Conservation (phyloP, 2,888 invertebrate species). For the Diploptera punctata region DNA sequence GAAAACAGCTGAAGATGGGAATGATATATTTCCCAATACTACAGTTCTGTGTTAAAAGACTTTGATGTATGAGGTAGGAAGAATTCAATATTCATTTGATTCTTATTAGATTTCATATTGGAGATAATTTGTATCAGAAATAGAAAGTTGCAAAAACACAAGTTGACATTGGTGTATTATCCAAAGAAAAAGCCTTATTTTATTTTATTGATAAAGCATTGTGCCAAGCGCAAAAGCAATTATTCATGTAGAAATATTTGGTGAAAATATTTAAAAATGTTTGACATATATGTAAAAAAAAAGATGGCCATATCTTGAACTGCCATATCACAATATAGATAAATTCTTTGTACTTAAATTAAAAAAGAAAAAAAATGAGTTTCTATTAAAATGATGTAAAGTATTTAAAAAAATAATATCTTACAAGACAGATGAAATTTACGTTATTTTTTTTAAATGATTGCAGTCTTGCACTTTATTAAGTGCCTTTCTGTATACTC, state of each 20-base stretch:
- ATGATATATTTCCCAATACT: too few species aligned
- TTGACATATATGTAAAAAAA: constrained; percentile 28
- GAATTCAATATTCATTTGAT: too few species aligned
- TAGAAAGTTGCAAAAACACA: too few species aligned
- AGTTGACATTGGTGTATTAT: too few species aligned
- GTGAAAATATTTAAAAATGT: constrained; percentile 29
- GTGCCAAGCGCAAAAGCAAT: constrained; percentile 38
- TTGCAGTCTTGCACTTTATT: constrained; percentile 38
- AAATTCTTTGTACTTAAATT: constrained; percentile 41
- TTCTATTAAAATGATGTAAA: constrained; percentile 24
- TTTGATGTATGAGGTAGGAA: too few species aligned
- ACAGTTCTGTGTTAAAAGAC: too few species aligned
- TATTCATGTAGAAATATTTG: constrained; percentile 16
- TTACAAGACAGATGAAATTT: constrained; percentile 17
- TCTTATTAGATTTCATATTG: too few species aligned
- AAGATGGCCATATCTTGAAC: constrained; percentile 42
- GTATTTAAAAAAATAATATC: constrained; percentile 30
- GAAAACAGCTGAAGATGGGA: too few species aligned
- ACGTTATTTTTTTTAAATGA: constrained; percentile 32
- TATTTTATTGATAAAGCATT: constrained; percentile 28
- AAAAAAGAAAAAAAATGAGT: constrained; percentile 24
- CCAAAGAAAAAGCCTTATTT: too few species aligned
- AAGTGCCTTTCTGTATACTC: constrained; percentile 42
- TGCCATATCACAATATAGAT: constrained; percentile 43
- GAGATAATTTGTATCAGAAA: too few species aligned